These are phyloP conservation scores for Sylvicola cinctus DNA, from an alignment of 2,888 invertebrate species.

Conservation along the genomic window DNA sequence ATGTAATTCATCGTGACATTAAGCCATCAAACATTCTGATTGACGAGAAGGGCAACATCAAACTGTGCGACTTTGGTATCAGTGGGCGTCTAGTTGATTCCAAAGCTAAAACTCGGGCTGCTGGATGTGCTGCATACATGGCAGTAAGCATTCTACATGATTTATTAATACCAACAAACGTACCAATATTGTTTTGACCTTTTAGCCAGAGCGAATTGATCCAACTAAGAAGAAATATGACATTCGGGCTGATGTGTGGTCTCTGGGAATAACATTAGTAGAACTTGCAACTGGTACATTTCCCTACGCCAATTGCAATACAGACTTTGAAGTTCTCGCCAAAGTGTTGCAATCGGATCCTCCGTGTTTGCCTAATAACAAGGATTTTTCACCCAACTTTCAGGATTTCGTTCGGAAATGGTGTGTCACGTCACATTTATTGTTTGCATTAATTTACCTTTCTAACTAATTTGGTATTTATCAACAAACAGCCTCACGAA, in stretches of 20 bases:
- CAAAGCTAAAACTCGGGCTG: conserved; percentile 90
- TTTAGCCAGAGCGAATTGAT: conserved; percentile 90
- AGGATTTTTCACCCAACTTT: conserved; percentile 67
- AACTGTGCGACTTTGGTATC: conserved; percentile 98
- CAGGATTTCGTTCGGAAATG: conserved; percentile 79
- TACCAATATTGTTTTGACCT: conserved; percentile 7
- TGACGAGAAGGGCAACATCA: conserved; percentile 86
- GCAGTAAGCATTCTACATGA: conserved; percentile 45
- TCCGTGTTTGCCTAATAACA: conserved; percentile 57
- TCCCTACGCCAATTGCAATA: conserved; percentile 85
- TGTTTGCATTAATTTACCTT: too few species aligned
- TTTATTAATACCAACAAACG: background rate
- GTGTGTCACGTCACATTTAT: conserved; percentile 28
- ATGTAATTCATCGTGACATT: conserved; percentile 94
- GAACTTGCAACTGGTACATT: conserved; percentile 94
- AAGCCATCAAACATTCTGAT: conserved; percentile 97
- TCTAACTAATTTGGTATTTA: too few species aligned
- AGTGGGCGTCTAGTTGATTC: conserved; percentile 95
- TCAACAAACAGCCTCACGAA: conserved; percentile 82
- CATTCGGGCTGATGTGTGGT: conserved; percentile 98
- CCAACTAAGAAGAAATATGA: conserved; percentile 91
- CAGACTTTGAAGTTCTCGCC: conserved; percentile 92
- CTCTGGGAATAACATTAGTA: conserved; percentile 85
- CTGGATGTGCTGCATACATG: conserved; percentile 98
- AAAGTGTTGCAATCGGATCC: conserved; percentile 81